Evolutionary conservation across 1,140 invertebrate genomes (phyloP), one percentile per base, ranked within the genome.

Genomic region (Drosophila pandora): DNA sequence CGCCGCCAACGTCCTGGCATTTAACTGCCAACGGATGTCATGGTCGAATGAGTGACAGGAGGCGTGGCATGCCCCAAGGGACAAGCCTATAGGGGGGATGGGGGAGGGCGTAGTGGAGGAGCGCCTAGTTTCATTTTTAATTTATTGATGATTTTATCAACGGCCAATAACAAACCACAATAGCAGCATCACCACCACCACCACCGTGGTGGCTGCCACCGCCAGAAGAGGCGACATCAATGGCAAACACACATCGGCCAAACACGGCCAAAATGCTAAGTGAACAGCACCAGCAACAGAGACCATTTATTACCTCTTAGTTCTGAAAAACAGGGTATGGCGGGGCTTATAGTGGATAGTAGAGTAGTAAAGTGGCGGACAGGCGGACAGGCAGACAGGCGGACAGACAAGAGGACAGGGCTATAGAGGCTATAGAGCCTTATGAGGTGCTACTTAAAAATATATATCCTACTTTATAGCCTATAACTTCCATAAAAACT

Each of bases 101-200:
- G 0, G 10, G 25, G 7, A 1, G 32, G 25, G 13, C 5, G 53
- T 6, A 17, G 23, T 0, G 21, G n/a, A 12, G 12, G 43, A 53
- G 58, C 50, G 59, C 63, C 77, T 80, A 75, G 76, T 75, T 80
- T 75, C 70, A 56, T 79, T 79, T 79, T 79, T 80, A 80, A 80
- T 80, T 80, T 80, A 80, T 80, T 80, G 77, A 76, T 79, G 70
- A 80, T 80, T 80, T 80, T 80, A 80, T 80, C 77, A 64, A 50
- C 70, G 77, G 56, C 64, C 77, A 80, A 79, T 75, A 79, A 75
- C 77, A 75, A 79, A 75, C 77, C 77, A 64, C 77, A 76, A 62
- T 62, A 52, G 73, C 56, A 39, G 37, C 39, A 65, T 39, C 62
- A 57, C 23, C 47, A 2, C 17, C 17, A 17, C 17, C 17, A 17